Base-by-base conservation (phyloP, 2,888 invertebrate species). In the Neuroscelio doddi region DNA sequence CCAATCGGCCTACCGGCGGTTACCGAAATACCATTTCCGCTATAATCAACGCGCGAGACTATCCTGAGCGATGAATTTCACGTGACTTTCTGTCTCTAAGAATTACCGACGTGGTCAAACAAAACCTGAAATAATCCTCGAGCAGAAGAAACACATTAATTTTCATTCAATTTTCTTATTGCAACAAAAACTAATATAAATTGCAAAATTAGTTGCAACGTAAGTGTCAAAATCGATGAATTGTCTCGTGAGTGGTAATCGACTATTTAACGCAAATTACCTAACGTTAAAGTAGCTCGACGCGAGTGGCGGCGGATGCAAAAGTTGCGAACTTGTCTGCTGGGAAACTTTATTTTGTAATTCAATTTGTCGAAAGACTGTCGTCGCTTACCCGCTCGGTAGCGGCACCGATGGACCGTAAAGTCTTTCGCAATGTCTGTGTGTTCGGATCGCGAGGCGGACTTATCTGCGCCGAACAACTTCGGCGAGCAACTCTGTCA, bases 291-390 rank as follows among this genome's bases (percentile, higher is more conserved):
- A 7, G 27, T 8, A 8, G 8, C 8, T 26, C 26, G 26, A 26
- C 8, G 26, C 26, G 26, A 26, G 8, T 26, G 5, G 5, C 26
- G 8, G 57, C 29, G 45, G 49, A 55, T 64, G 58, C 50, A 50
- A 64, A 64, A 64, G 56, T 64, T 56, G 58, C n/a, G n/a, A n/a
- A n/a, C n/a, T n/a, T n/a, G n/a, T n/a, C n/a, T n/a, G n/a, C n/a
- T 39, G 49, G 64, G 57, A 52, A 64, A 64, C 52, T 64, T 58
- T 57, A 57, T 64, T 64, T 64, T 64, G 50, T 58, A 64, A 64
- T 64, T 64, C 57, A 57, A 64, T 57, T 64, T 64, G 57, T 58
- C 63, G 57, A 51, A 52, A 64, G 63, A 64, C 63, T 47, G 63
- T n/a, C 9, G 63, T 57, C 63, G 57, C 52, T 64, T 64, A 57